Evolutionary conservation across 2,797 vertebrate genomes (phyloP).

Genomic region (Platyrinchus mystaceus): DNA sequence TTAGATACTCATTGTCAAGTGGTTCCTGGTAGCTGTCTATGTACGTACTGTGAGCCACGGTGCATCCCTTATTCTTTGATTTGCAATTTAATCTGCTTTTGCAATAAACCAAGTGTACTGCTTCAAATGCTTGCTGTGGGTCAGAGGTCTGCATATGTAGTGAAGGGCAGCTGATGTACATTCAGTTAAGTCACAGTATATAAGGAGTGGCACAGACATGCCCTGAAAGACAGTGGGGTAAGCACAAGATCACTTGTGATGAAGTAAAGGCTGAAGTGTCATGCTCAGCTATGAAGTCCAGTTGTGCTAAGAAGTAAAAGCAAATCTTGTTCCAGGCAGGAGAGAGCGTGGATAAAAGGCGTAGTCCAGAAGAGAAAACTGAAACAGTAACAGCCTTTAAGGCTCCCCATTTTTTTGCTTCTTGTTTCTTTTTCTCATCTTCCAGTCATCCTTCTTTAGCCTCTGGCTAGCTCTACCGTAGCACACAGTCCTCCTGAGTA

Average conservation of each 20-base stretch:
- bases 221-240: neutral
- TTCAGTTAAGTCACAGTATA: neutral
- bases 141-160: neutral
- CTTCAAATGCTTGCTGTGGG: neutral
- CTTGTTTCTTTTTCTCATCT: neutral
- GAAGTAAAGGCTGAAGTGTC: neutral
- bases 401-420: neutral
- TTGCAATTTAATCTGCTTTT: neutral
- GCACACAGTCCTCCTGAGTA: neutral
- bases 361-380: neutral
- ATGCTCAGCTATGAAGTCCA: neutral
- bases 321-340: neutral
- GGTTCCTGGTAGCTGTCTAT: neutral
- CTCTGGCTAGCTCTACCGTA: neutral
- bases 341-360: neutral
- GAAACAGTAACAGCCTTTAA: neutral
- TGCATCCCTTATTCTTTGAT: rapidly evolving
- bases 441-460: neutral
- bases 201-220: neutral
- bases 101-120: neutral
- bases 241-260: neutral
- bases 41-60: neutral
- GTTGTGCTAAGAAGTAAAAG: neutral
- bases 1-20: neutral
- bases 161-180: neutral